Evolutionary conservation across 2,888 invertebrate genomes (phyloP).

Genomic region (Nematopogon swammerdamellus): DNA sequence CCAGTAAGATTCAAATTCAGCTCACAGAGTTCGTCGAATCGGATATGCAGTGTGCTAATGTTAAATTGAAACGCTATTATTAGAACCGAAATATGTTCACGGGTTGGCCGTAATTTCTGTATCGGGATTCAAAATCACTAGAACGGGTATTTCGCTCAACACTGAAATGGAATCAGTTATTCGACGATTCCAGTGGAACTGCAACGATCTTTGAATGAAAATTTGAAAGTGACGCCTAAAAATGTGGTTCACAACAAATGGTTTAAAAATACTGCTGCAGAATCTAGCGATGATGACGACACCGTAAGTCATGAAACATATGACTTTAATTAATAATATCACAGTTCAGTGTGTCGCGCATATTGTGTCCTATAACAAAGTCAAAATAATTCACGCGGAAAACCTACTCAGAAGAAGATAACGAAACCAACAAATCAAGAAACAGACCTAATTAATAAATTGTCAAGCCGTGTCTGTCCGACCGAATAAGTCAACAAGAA

Average conservation of each 20-base stretch:
- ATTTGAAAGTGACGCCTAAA: background rate
- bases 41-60: constrained; percentile 3
- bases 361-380: too few relatives aligned
- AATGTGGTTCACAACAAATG: background rate
- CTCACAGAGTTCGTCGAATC: constrained; percentile 6
- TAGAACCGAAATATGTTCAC: constrained; percentile 3
- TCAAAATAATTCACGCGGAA: too few relatives aligned
- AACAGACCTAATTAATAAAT: too few relatives aligned
- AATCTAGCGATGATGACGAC: too few relatives aligned
- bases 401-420: too few relatives aligned
- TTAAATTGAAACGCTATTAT: constrained; percentile 3
- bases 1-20: constrained; percentile 8
- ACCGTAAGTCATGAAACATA: too few relatives aligned
- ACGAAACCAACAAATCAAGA: too few relatives aligned
- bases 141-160: constrained; percentile 3
- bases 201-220: constrained; percentile 1
- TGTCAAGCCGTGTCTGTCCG: too few relatives aligned
- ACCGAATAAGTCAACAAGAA: too few relatives aligned
- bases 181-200: constrained; percentile 2
- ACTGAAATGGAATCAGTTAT: constrained; percentile 3
- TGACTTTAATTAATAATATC: too few relatives aligned
- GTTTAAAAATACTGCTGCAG: too few relatives aligned
- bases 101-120: constrained; percentile 3
- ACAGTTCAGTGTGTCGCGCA: too few relatives aligned
- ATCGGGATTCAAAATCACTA: constrained; percentile 4